These are phyloP conservation scores for Pseudomyrmex flavicornis DNA, from an alignment of 1,140 invertebrate genomes.

Conservation along the genomic window DNA sequence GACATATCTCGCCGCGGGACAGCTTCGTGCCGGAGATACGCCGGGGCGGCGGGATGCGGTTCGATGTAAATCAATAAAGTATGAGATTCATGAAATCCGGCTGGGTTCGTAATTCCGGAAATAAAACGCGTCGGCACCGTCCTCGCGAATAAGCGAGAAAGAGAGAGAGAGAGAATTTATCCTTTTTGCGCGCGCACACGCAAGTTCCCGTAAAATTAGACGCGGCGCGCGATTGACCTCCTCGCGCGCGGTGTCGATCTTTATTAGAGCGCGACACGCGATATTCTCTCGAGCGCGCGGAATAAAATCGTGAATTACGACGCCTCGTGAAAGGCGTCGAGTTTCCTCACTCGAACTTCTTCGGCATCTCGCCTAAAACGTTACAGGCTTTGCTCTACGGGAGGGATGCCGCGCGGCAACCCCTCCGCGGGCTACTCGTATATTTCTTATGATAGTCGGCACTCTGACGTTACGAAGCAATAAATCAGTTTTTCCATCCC, in stretches of 20 bases:
- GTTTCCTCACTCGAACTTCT: conserved; percentile 13
- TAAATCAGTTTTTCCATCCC: conserved; percentile 74
- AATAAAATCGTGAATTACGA: neutral
- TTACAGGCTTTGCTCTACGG: conserved; percentile 21
- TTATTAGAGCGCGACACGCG: neutral
- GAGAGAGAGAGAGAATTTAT: neutral
- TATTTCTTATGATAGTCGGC: conserved; percentile 57
- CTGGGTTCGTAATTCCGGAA: conserved; percentile 26
- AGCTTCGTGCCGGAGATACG: conserved; percentile 52
- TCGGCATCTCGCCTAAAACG: conserved; percentile 37
- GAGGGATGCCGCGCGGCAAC: neutral
- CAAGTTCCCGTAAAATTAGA: too few relatives aligned
- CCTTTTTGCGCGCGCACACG: neutral
- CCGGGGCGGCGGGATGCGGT: conserved; percentile 20
- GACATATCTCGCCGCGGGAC: conserved; percentile 62
- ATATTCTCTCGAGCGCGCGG: neutral
- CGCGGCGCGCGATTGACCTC: too few relatives aligned
- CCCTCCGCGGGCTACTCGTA: conserved; percentile 52
- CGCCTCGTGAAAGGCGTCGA: conserved; percentile 21
- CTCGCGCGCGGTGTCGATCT: neutral
- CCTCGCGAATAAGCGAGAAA: neutral
- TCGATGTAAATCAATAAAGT: conserved; percentile 68
- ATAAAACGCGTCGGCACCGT: conserved; percentile 22
- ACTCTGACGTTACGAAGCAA: conserved; percentile 63
- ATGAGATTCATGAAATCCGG: conserved; percentile 36